Evolutionary conservation across 2,888 invertebrate species (phyloP).

Genomic region (Sarcophaga rosellei): DNA sequence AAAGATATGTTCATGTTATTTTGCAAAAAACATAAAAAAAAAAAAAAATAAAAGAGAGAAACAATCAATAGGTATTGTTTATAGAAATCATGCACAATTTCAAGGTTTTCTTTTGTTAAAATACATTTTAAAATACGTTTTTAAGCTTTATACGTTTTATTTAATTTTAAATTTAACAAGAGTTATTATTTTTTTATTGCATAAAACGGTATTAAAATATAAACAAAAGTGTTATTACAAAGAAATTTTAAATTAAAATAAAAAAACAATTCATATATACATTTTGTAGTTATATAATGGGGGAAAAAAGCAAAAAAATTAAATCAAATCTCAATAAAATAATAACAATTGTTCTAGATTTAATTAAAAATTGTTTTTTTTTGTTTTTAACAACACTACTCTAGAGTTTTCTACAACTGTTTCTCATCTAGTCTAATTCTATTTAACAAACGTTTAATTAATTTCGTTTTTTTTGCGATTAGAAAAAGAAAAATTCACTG

Average conservation of each 20-base stretch:
- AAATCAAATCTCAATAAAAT: not conserved
- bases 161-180: conserved; percentile 7
- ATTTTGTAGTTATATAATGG: too few relatives aligned
- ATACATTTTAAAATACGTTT: not conserved
- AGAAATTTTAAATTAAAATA: not conserved
- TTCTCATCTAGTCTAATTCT: not conserved
- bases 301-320: not conserved
- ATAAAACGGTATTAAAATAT: not conserved
- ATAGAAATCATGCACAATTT: conserved; percentile 46
- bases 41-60: conserved; percentile 6
- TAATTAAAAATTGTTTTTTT: conserved; percentile 16
- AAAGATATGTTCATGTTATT: too few relatives aligned
- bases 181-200: not conserved
- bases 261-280: too few relatives aligned
- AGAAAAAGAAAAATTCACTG: not conserved
- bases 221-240: not conserved
- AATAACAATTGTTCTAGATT: conserved; percentile 10
- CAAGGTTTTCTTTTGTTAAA: conserved; percentile 36
- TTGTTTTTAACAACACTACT: conserved; percentile 11
- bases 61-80: conserved; percentile 1
- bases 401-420: conserved; percentile 7
- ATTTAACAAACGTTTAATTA: conserved; percentile 9
- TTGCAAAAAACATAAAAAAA: too few relatives aligned
- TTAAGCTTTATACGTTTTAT: conserved; percentile 22
- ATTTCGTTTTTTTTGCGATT: not conserved